Base-by-base conservation (phyloP, 2,888 invertebrate species). In the Gortyna flavago region DNA sequence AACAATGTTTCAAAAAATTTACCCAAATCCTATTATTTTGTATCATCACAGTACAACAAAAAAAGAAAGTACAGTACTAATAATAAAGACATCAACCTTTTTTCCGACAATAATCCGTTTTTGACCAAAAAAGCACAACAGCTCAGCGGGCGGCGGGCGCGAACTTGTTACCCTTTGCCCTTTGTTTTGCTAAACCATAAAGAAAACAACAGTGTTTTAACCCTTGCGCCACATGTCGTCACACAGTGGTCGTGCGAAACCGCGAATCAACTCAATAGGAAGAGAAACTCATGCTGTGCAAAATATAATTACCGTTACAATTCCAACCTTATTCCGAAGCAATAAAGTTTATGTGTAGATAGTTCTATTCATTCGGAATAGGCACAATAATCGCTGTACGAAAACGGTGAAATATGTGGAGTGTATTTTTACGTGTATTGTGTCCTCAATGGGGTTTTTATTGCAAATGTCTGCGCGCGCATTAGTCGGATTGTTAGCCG, bases 121-220 rank as follows among this genome's bases (percentile, higher is more conserved):
- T 95, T 90, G 73, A 62, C 89, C 79, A 89, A 94, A 94, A 93
- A 93, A 91, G 89, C 59, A 84, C 90, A 91, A 84, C 88, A 65
- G 76, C 93, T 64, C 95, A 93, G 94, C 95, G 92, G 95, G 95
- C 86, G 94, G 92, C 89, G 90, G 94, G 94, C 94, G 94, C 92
- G 93, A 93, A 93, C 94, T 93, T 93, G 95, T 94, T 92, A 92
- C 93, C 95, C 95, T 94, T 94, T 95, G 93, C 93, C 93, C 95
- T 92, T 89, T 91, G 91, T 92, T 94, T 92, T 89, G 87, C 75
- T 88, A 90, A 91, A 91, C 92, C 92, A 94, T 94, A 94, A 94
- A 95, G 93, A 94, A 95, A 95, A 95, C 95, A 95, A 93, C 93
- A 91, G 90, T 91, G 91, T 91, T 92, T 92, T 93, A 93, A 94